Evolutionary conservation across 2,888 invertebrate species (phyloP).

Genomic region (Thera britannica): DNA sequence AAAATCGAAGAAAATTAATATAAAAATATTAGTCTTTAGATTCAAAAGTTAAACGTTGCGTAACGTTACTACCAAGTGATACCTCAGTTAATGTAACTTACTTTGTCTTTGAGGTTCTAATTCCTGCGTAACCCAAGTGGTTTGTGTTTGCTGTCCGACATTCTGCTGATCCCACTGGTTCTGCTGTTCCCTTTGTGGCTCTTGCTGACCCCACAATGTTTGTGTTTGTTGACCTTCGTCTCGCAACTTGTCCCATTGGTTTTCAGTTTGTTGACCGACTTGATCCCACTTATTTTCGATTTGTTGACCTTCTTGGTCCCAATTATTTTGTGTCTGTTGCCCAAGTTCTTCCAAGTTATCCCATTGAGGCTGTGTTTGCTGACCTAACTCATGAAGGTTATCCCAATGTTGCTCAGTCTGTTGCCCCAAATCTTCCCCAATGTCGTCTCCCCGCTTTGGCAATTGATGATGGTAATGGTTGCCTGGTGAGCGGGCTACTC

Average conservation of each 20-base stretch:
- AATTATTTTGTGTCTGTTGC: conserved; percentile 52
- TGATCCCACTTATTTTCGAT: conserved; percentile 39
- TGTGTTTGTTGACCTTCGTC: conserved; percentile 53
- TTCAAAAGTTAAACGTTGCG: background rate
- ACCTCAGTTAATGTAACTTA: conserved; percentile 28
- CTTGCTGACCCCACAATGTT: conserved; percentile 50
- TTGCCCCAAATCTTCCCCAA: conserved; percentile 42
- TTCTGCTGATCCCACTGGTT: conserved; percentile 51
- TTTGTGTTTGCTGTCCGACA: conserved; percentile 33
- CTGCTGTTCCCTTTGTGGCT: conserved; percentile 51
- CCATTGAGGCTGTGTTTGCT: conserved; percentile 47
- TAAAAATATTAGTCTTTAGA: conserved; percentile 15
- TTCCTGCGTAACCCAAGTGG: conserved; percentile 48
- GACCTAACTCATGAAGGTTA: conserved; percentile 46
- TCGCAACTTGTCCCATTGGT: conserved; percentile 44
- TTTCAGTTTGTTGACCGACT: conserved; percentile 50
- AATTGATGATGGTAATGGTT: conserved; percentile 42
- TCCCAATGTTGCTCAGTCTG: conserved; percentile 47
- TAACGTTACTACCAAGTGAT: conserved; percentile 27
- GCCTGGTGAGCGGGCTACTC: conserved; percentile 64
- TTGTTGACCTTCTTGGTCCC: conserved; percentile 45
- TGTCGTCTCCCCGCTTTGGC: conserved; percentile 24
- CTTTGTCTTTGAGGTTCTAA: conserved; percentile 50
- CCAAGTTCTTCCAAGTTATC: conserved; percentile 48
- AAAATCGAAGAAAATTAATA: conserved; percentile 17